These are phyloP conservation scores for Aphodius sticticus DNA, from an alignment of 2,888 invertebrate genomes.

Conservation along the genomic window DNA sequence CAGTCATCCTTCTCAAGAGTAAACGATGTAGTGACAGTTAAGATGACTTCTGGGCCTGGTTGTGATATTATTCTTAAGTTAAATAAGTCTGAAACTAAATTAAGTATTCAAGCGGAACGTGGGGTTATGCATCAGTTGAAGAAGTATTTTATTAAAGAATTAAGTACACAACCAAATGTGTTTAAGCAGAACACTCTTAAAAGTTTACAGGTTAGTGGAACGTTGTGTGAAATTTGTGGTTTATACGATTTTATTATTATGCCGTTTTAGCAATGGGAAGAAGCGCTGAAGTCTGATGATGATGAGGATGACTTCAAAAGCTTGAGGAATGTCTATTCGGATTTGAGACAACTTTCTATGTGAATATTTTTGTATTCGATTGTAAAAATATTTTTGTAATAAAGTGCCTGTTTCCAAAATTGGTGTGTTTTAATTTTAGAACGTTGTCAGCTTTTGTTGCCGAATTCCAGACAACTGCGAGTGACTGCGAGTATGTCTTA, in stretches of 20 bases:
- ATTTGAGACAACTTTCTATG: slow-evolving; percentile 27
- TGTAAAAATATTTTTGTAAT: not conserved
- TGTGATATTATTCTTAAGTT: slow-evolving; percentile 44
- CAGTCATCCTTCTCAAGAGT: slow-evolving; percentile 47
- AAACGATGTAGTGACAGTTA: slow-evolving; percentile 40
- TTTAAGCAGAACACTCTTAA: slow-evolving; percentile 28
- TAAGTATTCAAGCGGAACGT: slow-evolving; percentile 44
- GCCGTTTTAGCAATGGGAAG: slow-evolving; percentile 13
- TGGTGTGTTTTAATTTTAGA: too few species aligned
- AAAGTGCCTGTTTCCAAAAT: not conserved
- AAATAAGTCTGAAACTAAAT: slow-evolving; percentile 43
- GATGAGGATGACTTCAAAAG: slow-evolving; percentile 15
- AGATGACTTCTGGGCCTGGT: slow-evolving; percentile 43
- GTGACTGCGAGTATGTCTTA: too few species aligned
- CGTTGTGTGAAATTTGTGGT: not conserved
- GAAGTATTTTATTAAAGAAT: slow-evolving; percentile 46
- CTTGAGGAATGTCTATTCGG: slow-evolving; percentile 27
- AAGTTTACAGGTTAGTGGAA: not conserved
- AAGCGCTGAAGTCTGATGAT: slow-evolving; percentile 18
- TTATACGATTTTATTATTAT: not conserved
- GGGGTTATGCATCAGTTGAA: slow-evolving; percentile 47
- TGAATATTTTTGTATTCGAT: slow-evolving; percentile 16
- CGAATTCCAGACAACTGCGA: too few species aligned
- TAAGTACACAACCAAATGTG: slow-evolving; percentile 25
- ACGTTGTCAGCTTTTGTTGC: too few species aligned